Evolutionary conservation across 2,888 invertebrate species (phyloP), one percentile per base, ranked within the genome.

Genomic region (Siphonodentalium dalli): DNA sequence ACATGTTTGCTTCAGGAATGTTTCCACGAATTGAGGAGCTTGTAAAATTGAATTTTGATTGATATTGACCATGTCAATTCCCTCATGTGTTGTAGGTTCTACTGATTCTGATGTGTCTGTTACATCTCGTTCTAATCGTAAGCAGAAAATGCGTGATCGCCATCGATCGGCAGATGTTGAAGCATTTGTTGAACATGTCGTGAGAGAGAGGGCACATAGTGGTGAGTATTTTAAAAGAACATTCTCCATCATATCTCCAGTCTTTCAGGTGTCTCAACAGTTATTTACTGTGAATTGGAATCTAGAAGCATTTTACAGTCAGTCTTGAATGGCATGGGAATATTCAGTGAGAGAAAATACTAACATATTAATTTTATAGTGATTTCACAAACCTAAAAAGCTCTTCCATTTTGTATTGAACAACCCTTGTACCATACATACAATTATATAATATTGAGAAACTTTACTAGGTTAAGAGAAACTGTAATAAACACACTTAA

Each of bases 81-180:
- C n/a, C n/a, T 35, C 29, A 21, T 31, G 26, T 38, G 18, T 49
- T 47, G 13, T 49, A 77, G 77, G 75, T 65, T 77, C 74, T 13
- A 72, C 74, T 18, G 77, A 77, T 43, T 74, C 74, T 2, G 75
- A 76, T 40, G 54, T 66, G 9, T 70, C 74, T 7, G 37, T 57
- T 15, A 54, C 58, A 2, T 13, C 52, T 0, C n/a, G n/a, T 6
- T 58, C 59, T 7, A 51, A 43, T 26, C 53, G 51, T 21, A 59
- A 46, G 39, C 45, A 59, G 34, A 43, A 28, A 2, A 34, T 13
- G 50, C 54, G 43, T 48, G 44, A 31, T 33, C 50, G 8, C 50
- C 50, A 7, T 33, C 46, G n/a, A 65, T 63, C 45, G 64, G 69
- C 18, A 56, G 58, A 20, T 58, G 69, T 13, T 65, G n/a, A n/a